Base-by-base conservation (phyloP, 1,140 invertebrate genomes). In the Eubasilissa regina region DNA sequence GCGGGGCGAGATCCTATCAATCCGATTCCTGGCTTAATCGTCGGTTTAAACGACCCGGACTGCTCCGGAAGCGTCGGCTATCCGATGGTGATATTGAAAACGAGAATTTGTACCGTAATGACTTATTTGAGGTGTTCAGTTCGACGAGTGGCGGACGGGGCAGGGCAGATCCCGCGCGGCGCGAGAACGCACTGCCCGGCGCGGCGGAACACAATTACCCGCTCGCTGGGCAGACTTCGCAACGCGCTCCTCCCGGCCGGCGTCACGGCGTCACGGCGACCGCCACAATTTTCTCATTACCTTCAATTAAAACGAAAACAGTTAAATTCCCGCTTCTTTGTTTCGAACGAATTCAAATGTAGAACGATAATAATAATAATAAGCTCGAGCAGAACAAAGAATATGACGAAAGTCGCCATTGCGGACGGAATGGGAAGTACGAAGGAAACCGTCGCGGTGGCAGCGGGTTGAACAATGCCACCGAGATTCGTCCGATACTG, bases 251-350 rank as follows among this genome's bases (percentile, higher is more conserved):
- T 77, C 66, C 66, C 48, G 43, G 62, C 66, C 58, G 55, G 43
- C 60, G 56, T n/a, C n/a, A 6, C 25, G 25, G 25, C 80, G 80
- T 79, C 80, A 81, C 77, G 80, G 58, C 75, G 47, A 75, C 60
- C 58, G 72, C 58, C 81, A 80, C 81, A 82, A 82, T 82, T 80
- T 82, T 82, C 81, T 77, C 81, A 82, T 82, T 82, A 82, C 77
- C 75, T 82, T 77, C 77, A 82, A 82, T 82, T 82, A 82, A 82
- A 82, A 76, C 70, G 75, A 82, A 82, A 82, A 82, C 81, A 82
- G 79, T 82, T 82, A 82, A 82, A 77, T 48, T 70, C 76, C 51
- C 43, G 62, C 58, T 77, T 74, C 81, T 82, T 82, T 82, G 81
- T 82, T 79, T 78, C 62, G 12, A 70, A 17, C 47, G 72, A 48